Evolutionary conservation across 2,113 vertebrate species (phyloP).

Genomic region (Scytalopus superciliaris): DNA sequence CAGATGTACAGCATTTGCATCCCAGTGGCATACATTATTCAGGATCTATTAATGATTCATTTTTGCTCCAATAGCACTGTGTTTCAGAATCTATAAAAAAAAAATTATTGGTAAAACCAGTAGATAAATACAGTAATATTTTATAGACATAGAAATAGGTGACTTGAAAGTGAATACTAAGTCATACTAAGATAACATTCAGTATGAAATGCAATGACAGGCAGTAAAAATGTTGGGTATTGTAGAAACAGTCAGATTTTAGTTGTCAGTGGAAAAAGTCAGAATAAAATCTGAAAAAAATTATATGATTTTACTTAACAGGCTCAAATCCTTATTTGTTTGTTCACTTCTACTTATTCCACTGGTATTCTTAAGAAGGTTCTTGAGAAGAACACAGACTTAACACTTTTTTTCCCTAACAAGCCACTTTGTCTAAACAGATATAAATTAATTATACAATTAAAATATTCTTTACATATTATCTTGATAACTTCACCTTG

Average conservation of each 20-base stretch:
- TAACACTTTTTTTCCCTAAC: background rate
- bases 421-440: background rate
- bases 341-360: background rate
- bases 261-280: background rate
- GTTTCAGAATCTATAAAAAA: background rate
- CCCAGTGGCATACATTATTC: background rate
- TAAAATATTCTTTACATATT: background rate
- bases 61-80: background rate
- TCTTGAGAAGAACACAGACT: background rate
- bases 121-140: background rate
- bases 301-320: background rate
- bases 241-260: background rate
- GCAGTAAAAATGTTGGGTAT: background rate
- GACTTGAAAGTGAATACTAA: background rate
- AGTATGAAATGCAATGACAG: background rate
- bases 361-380: background rate
- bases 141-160: background rate
- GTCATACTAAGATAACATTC: background rate
- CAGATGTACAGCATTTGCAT: background rate
- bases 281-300: background rate
- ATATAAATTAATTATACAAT: background rate
- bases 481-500: background rate
- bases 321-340: background rate
- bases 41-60: background rate
- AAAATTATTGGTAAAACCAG: background rate